Conservation (phyloP, 2,113 vertebrate genomes). For the Poeciliopsis occidentalis region DNA sequence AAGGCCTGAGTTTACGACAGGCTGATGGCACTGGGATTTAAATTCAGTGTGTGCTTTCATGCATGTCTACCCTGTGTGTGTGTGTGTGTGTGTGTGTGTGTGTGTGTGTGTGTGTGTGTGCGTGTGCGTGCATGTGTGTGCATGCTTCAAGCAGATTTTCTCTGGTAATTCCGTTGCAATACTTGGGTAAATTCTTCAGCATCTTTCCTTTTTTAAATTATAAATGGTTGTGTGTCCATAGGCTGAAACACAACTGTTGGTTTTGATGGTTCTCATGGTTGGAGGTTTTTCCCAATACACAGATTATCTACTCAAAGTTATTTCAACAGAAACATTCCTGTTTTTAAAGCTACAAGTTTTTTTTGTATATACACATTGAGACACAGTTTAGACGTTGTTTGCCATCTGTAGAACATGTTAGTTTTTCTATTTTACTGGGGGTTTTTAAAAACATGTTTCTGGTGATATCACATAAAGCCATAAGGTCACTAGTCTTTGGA, state of each 20-base stretch:
- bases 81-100: not conserved
- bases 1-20: constrained; percentile 12
- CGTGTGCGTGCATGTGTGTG: constrained; percentile 25
- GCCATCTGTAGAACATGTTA: too few relatives aligned
- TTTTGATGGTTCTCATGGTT: not conserved
- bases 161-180: not conserved
- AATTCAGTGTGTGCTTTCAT: constrained; percentile 20
- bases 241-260: not conserved
- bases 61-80: constrained; percentile 19
- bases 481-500: too few relatives aligned
- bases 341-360: too few relatives aligned
- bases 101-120: not conserved
- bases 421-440: too few relatives aligned
- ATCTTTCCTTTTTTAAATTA: not conserved
- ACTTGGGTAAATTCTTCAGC: not conserved
- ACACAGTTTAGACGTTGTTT: too few relatives aligned
- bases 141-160: constrained; percentile 24
- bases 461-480: too few relatives aligned
- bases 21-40: too few relatives aligned
- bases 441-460: too few relatives aligned
- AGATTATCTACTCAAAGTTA: too few relatives aligned
- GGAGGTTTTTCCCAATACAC: too few relatives aligned
- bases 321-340: too few relatives aligned
- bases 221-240: not conserved
- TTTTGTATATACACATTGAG: too few relatives aligned